Percentiles rank a stretch among this genome's conserved stretches.
These are phyloP conservation scores for Arizona elegans DNA, from an alignment of 2,113 vertebrate genomes.

Conservation along the genomic window DNA sequence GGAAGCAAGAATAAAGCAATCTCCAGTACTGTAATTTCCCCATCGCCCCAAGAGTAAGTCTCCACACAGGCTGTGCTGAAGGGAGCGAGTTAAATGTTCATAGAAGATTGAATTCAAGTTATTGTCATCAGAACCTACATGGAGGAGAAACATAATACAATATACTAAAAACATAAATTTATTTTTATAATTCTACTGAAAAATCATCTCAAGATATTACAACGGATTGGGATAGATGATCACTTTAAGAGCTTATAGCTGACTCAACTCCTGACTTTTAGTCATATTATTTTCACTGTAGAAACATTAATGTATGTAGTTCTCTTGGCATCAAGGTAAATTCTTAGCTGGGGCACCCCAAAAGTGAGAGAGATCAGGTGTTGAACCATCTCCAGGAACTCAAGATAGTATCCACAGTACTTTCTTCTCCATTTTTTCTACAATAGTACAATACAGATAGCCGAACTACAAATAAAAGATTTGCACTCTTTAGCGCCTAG, in stretches of 20 bases:
- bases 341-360: neutral
- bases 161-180: neutral
- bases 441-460: neutral
- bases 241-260: neutral
- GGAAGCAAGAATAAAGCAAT: conserved; percentile 90
- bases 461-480: neutral
- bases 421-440: neutral
- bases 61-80: conserved; percentile 87
- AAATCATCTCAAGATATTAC: neutral
- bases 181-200: neutral
- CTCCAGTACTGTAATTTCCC: conserved; percentile 86
- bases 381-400: neutral
- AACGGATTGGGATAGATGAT: neutral
- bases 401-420: neutral
- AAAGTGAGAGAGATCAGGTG: neutral
- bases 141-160: conserved; percentile 17
- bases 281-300: neutral
- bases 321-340: neutral
- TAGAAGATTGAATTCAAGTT: conserved; percentile 92
- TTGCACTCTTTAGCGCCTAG: neutral
- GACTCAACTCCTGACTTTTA: neutral
- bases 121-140: conserved; percentile 85
- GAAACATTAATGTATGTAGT: neutral
- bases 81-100: conserved; percentile 86
- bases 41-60: conserved; percentile 84